Base-by-base conservation (phyloP, 1,140 invertebrate species). In the Lasioglossum albipes region DNA sequence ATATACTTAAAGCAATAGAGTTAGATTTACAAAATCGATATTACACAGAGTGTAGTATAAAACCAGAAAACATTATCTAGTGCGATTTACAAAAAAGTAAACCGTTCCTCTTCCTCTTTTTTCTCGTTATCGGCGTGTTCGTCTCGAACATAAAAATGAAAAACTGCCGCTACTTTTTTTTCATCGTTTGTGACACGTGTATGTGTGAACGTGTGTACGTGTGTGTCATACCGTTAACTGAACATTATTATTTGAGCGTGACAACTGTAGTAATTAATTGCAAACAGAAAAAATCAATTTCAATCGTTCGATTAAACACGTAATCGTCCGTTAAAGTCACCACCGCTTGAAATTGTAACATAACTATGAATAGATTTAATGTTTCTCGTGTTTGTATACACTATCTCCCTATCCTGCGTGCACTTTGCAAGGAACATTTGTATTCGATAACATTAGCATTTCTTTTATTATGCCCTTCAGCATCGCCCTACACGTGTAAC, bases 341-440 rank as follows among this genome's bases (percentile, higher is more conserved):
- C 71, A 74, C 70, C 77, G 69, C 76, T 73, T 79, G 72, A 65
- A 73, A 73, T 49, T 74, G 71, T 79, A 42, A 42, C 62, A 74
- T 64, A 79, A 66, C 66, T 74, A 74, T 66, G 18, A 13, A 74
- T 79, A 79, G 62, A 74, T 64, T 57, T 71, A 59, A 67, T 68
- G 36, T 68, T 68, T 75, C 27, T 59, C 67, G n/a, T 42, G 66
- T 68, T 68, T 72, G 49, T 79, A 79, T 59, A 72, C 64, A 73
- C 77, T 74, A 79, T 57, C 73, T 54, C 52, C 42, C 71, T 79
- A 74, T 74, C 61, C 36, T 79, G 57, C 77, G 76, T 75, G 76
- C 70, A 84, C 82, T 72, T 69, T 70, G 73, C 62, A 85, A 85
- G 62, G 77, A 81, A 80, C 76, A 84, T 84, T 84, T 66, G 42